Conservation (phyloP, 2,888 invertebrate genomes). For the Stenotaenia linearis region DNA sequence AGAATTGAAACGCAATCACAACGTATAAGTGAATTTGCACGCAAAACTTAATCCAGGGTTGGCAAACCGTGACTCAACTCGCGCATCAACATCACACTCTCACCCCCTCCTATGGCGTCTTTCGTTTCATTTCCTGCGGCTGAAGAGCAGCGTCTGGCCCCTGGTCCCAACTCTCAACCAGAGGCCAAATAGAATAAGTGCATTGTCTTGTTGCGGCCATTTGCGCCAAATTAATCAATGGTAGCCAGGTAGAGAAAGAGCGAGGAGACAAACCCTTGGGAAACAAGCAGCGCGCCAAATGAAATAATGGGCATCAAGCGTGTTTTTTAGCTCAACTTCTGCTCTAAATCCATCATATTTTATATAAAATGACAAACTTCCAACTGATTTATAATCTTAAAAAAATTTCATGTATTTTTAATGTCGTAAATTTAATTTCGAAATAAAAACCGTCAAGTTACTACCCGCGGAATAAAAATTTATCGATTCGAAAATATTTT, state of each 20-base stretch:
- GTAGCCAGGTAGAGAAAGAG: neutral
- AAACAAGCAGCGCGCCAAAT: constrained; percentile 12
- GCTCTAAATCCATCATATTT: neutral
- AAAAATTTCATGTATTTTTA: neutral
- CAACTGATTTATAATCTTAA: neutral
- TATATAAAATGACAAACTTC: neutral
- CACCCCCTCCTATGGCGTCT: constrained; percentile 1
- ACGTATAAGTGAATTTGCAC: neutral
- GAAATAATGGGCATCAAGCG: neutral
- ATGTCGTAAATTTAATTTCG: neutral
- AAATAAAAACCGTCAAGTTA: neutral
- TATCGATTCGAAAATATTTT: constrained; percentile 2
- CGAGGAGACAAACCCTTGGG: constrained; percentile 2
- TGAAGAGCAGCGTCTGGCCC: constrained; percentile 13
- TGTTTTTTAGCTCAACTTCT: neutral
- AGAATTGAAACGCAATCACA: neutral
- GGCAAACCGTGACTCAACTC: constrained; percentile 26
- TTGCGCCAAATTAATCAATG: constrained; percentile 30
- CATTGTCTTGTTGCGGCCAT: constrained; percentile 30
- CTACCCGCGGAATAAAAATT: neutral
- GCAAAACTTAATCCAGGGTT: constrained; percentile 12
- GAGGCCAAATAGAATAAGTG: constrained; percentile 29
- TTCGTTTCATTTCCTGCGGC: constrained; percentile 23
- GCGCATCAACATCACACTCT: constrained; percentile 7
- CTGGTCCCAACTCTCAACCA: constrained; percentile 2